Evolutionary conservation across 2,113 vertebrate species (phyloP).

Genomic region (Numenius arquata): DNA sequence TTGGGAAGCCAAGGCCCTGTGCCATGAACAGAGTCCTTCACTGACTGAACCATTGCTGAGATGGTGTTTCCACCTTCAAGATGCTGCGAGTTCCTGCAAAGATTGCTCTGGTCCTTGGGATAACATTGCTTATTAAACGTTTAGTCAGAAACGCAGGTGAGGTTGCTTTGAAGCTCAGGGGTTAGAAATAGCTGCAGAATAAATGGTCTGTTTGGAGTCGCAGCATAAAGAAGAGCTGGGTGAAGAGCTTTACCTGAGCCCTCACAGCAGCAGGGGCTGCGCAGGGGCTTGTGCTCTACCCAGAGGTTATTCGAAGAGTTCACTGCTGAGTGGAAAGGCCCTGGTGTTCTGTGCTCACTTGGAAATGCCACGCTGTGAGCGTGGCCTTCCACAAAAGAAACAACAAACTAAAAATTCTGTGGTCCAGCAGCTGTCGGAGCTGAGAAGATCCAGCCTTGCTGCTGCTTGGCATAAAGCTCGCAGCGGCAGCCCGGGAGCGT

Average conservation of each 20-base stretch:
- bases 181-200: neutral
- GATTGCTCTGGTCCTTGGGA: neutral
- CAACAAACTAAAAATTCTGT: neutral
- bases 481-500: neutral
- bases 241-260: neutral
- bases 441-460: neutral
- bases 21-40: neutral
- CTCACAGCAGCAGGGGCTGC: neutral
- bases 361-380: neutral
- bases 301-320: neutral
- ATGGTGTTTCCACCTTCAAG: neutral
- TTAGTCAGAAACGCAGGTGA: neutral
- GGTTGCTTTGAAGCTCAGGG: neutral
- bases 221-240: fast-evolving
- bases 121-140: neutral
- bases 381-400: neutral
- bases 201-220: neutral
- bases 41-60: neutral
- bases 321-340: neutral
- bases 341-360: neutral
- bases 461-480: neutral
- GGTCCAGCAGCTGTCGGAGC: neutral
- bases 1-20: neutral
- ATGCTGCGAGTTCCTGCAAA: neutral
- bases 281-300: neutral